Conservation (phyloP, 2,888 invertebrate species). For the Tachina lurida region DNA sequence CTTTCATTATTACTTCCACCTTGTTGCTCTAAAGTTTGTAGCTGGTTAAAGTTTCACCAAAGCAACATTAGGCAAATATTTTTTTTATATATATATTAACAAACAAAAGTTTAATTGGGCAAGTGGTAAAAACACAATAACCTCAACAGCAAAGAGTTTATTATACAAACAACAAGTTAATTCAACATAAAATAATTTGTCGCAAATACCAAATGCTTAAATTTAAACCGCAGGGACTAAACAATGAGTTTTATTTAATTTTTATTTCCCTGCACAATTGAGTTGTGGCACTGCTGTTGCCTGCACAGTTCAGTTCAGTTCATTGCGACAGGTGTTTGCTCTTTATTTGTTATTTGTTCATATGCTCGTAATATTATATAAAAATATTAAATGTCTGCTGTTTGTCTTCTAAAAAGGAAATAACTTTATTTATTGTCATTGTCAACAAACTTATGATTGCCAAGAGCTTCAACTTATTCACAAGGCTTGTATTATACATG, state of each 20-base stretch:
- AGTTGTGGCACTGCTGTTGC: neutral
- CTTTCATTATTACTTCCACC: neutral
- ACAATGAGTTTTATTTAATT: slow-evolving; percentile 13
- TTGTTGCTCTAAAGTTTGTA: neutral
- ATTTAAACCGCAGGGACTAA: slow-evolving; percentile 19
- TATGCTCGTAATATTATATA: neutral
- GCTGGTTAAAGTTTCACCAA: neutral
- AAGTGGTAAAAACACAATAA: slow-evolving; percentile 1
- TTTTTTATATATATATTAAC: neutral
- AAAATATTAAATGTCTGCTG: neutral
- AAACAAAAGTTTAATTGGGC: slow-evolving; percentile 27
- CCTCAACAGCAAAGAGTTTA: neutral
- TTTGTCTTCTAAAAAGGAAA: neutral
- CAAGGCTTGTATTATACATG: neutral
- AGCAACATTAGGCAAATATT: neutral
- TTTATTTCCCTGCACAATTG: slow-evolving; percentile 6
- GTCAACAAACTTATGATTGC: neutral
- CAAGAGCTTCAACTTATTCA: neutral
- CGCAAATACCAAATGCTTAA: slow-evolving; percentile 19
- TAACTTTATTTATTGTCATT: neutral
- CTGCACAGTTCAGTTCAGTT: neutral
- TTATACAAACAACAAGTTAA: slow-evolving; percentile 3
- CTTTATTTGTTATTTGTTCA: neutral
- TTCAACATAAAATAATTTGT: slow-evolving; percentile 42
- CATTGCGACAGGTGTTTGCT: neutral